Evolutionary conservation across 92 coral and sea anemone species (phyloP).

Genomic region (Zoanthus sansibaricus): DNA sequence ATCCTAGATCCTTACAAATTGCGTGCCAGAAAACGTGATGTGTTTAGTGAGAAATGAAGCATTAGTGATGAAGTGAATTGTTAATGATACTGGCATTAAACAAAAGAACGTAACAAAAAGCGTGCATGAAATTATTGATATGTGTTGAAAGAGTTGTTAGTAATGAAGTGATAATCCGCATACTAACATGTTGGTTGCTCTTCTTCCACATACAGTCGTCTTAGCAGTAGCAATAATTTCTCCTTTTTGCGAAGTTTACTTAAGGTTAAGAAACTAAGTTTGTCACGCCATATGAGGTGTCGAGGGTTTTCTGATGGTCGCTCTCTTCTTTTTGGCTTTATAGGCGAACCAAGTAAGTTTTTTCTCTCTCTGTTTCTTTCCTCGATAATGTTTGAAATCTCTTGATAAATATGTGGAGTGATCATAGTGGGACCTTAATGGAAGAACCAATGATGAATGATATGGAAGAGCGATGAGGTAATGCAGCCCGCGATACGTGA

Average conservation of each 20-base stretch:
- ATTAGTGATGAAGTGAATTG: too few species aligned
- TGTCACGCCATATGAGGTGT: conserved; percentile 5
- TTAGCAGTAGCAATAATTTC: conserved; percentile 24
- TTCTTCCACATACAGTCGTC: conserved; percentile 34
- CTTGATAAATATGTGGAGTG: conserved; percentile 15
- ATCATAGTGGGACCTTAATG: conserved; percentile 32
- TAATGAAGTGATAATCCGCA: background rate
- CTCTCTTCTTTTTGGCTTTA: background rate
- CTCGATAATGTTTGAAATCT: conserved; percentile 29
- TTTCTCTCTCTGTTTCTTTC: conserved; percentile 15
- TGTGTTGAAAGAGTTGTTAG: background rate
- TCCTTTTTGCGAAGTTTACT: conserved; percentile 18
- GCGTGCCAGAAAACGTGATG: background rate
- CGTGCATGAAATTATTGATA: background rate
- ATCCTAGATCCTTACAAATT: background rate
- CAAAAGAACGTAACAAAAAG: background rate
- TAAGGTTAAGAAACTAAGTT: conserved; percentile 18
- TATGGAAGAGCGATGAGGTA: background rate
- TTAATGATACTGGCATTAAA: too few species aligned
- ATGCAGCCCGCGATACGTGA: background rate
- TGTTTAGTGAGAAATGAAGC: background rate
- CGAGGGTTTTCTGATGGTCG: background rate
- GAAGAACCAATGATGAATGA: conserved; percentile 20
- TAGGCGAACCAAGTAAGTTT: conserved; percentile 2
- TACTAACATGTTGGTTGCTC: conserved; percentile 26